These are phyloP conservation scores for Sciurus carolinensis DNA, from an alignment of 2,797 vertebrate species.

Conservation along the genomic window DNA sequence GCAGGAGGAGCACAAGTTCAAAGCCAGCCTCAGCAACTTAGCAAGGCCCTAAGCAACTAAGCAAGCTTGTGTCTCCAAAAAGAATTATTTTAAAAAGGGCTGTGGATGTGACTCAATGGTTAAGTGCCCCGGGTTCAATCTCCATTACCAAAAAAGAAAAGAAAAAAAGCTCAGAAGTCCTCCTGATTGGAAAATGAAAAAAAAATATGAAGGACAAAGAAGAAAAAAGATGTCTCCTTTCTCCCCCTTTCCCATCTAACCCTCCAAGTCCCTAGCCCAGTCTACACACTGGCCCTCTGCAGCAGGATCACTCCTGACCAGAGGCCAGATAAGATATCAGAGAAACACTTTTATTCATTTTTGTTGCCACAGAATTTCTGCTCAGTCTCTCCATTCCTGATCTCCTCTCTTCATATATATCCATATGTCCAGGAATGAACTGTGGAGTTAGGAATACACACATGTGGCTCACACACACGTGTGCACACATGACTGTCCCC, in stretches of 20 bases:
- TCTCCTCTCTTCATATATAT: neutral
- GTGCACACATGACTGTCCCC: neutral
- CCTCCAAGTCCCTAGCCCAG: no score
- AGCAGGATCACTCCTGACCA: slow-evolving; percentile 44
- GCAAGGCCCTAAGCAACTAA: no score
- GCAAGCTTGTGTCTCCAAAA: no score
- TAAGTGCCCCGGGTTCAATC: no score
- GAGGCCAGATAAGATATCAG: slow-evolving; percentile 54
- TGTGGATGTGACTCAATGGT: no score
- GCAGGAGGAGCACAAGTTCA: no score
- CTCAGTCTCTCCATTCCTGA: slow-evolving; percentile 19
- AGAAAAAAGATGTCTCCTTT: neutral
- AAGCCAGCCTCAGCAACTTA: no score
- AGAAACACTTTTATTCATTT: slow-evolving; percentile 83
- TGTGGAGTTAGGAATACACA: neutral
- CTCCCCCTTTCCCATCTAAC: neutral
- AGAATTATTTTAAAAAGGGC: no score
- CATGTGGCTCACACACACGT: neutral
- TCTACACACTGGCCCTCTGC: neutral
- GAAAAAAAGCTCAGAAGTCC: slow-evolving; percentile 41
- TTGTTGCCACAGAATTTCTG: slow-evolving; percentile 51
- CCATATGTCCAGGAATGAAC: fast-evolving
- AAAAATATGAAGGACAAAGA: slow-evolving; percentile 57
- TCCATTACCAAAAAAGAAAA: no score
- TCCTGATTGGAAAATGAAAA: neutral